Evolutionary conservation across 2,888 invertebrate genomes (phyloP), one percentile per base, ranked within the genome.

Genomic region (Deilephila elpenor): DNA sequence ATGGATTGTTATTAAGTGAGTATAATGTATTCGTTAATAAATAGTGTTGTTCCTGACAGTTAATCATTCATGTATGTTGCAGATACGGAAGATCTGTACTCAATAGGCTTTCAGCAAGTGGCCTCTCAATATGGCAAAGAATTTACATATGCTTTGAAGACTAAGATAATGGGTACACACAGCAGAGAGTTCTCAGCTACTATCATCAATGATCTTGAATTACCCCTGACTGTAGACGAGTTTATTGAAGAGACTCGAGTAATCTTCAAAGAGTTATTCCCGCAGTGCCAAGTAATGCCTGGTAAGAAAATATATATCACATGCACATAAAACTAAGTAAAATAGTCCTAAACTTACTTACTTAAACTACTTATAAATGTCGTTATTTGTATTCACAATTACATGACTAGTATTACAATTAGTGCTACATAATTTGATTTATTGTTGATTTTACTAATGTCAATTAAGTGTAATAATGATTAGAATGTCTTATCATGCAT

Each of bases 41-140:
- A 51, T 51, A 60, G 32, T 51, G 56, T 59, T 62, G 73, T 56
- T 74, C 17, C 37, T 59, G 11, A 14, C 25, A 60, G 37, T 29
- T 17, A 61, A 4, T 74, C 72, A 34, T 73, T 70, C 71, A 37
- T 56, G 25, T 51, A 19, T 67, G 75, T 94, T 95, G 82, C 93
- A 98, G 98, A 98, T 94, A 97, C 98, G 34, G 98, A 98, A 91
- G 93, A 92, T 25, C 91, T 98, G 25, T 98, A 98, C 86, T 96
- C 97, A 32, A 90, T 96, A 83, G 97, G 96, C 7, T 96, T 96
- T 81, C 96, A 97, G 91, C 94, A 95, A 85, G 93, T 97, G 34
- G 95, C 96, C 19, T 95, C 95, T 71, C 93, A 95, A 25, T 98
- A 96, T 89, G 97, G 96, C 17, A 97, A 97, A 88, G 95, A 94